Conservation (phyloP, 2,113 vertebrate genomes). For the Elephantulus edwardii region DNA sequence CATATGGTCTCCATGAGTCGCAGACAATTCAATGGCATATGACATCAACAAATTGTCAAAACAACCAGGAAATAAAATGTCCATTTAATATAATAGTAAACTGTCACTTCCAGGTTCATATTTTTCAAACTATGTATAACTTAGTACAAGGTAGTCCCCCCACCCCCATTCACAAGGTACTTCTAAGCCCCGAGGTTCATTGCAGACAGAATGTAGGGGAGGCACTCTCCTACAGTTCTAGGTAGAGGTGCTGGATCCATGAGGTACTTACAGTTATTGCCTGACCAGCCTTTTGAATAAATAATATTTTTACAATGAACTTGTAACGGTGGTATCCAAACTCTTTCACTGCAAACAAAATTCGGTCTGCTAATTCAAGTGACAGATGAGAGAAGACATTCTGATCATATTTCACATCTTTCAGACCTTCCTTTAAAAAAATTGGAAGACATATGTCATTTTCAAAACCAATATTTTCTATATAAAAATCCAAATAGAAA, state of each 20-base stretch:
- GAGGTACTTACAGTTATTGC: slow-evolving; percentile 82
- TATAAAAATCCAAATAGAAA: slow-evolving; percentile 46
- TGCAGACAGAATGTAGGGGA: not conserved
- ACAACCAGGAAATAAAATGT: not conserved
- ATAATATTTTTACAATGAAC: slow-evolving; percentile 82
- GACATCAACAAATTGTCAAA: slow-evolving; percentile 26
- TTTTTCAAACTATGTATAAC: not conserved
- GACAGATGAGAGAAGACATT: slow-evolving; percentile 75
- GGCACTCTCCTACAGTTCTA: accelerated
- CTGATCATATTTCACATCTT: slow-evolving; percentile 74
- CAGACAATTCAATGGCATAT: too few species aligned
- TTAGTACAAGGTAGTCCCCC: not conserved
- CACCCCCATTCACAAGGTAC: not conserved
- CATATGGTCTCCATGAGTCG: too few species aligned
- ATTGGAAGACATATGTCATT: slow-evolving; percentile 53
- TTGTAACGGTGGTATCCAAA: slow-evolving; percentile 83
- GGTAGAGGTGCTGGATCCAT: not conserved
- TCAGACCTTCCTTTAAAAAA: slow-evolving; percentile 82
- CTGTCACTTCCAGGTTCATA: not conserved
- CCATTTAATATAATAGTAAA: not conserved
- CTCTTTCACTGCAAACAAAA: slow-evolving; percentile 81
- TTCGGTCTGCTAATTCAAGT: slow-evolving; percentile 81
- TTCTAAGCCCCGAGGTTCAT: not conserved
- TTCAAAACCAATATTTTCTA: slow-evolving; percentile 45
- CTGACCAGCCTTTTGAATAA: slow-evolving; percentile 85